A percentile compares a stretch with the other conserved stretches of the same genome.
Evolutionary conservation across 2,888 invertebrate genomes (phyloP).

Genomic region (Aporophyla lueneburgensis): DNA sequence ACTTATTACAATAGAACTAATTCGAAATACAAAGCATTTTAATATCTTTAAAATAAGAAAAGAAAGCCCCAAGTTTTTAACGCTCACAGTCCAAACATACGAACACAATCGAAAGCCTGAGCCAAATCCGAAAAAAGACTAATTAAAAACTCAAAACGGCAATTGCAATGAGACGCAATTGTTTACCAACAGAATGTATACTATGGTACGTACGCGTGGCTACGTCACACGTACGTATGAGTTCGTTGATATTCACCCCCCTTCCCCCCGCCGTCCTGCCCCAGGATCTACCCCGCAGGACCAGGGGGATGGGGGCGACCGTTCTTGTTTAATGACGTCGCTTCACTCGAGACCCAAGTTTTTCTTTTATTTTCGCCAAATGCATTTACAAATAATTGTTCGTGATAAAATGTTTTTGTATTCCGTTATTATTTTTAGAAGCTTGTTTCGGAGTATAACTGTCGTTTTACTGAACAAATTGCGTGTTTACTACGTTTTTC

Average conservation of each 20-base stretch:
- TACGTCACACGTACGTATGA: conserved; percentile 87
- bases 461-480: conserved; percentile 36
- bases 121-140: conserved; percentile 36
- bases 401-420: conserved; percentile 60
- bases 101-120: background rate
- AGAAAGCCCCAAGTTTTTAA: background rate
- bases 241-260: conserved; percentile 88
- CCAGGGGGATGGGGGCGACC: conserved; percentile 78
- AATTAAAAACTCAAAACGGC: conserved; percentile 56
- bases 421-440: conserved; percentile 45
- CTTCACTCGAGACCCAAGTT: conserved; percentile 84
- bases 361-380: conserved; percentile 74
- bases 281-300: conserved; percentile 82
- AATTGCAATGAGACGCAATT: conserved; percentile 79
- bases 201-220: conserved; percentile 80
- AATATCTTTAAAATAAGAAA: background rate
- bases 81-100: background rate
- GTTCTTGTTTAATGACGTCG: conserved; percentile 87
- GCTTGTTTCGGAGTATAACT: conserved; percentile 47
- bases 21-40: background rate
- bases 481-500: conserved; percentile 27
- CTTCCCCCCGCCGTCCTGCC: conserved; percentile 73
- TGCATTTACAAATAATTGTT: conserved; percentile 70
- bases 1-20: background rate
- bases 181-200: conserved; percentile 89